phyloP scores from a whole-genome alignment of 2,797 vertebrate species.

The Lacerta agilis region DNA sequence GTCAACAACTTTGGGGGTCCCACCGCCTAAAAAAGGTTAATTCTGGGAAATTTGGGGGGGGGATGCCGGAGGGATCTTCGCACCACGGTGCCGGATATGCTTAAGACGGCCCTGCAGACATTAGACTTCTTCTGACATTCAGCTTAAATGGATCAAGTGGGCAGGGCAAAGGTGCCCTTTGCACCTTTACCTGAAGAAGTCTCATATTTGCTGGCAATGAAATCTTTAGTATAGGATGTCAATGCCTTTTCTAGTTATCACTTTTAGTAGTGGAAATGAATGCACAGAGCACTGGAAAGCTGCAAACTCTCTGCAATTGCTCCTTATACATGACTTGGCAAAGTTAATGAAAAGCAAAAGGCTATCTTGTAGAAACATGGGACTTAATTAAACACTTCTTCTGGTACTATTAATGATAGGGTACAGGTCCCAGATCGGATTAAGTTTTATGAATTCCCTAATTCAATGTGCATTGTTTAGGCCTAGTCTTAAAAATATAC shows the following conservation, averaged over 20 bases:
- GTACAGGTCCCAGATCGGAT: background rate
- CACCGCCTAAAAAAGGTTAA: no score
- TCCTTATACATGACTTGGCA: background rate
- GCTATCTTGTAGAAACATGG: background rate
- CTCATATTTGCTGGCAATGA: background rate
- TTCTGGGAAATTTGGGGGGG: no score
- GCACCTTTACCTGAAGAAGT: no score
- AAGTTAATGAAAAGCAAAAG: background rate
- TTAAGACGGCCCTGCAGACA: no score
- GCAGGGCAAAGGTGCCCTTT: no score
- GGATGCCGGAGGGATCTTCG: no score
- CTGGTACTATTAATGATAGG: background rate
- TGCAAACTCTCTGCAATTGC: background rate
- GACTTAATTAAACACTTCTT: conserved; percentile 1
- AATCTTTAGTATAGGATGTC: background rate
- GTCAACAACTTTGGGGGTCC: no score
- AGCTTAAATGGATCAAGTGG: no score
- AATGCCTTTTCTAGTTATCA: background rate
- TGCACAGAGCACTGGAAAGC: background rate
- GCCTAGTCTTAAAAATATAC: background rate
- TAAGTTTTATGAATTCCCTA: background rate
- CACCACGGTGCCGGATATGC: no score
- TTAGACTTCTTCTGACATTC: no score
- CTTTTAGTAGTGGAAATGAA: background rate
- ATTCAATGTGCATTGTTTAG: background rate